A percentile compares a stretch with the other conserved stretches of the same genome.
Conservation (phyloP, 2,888 invertebrate species). For the Tenthredo mesomela region DNA sequence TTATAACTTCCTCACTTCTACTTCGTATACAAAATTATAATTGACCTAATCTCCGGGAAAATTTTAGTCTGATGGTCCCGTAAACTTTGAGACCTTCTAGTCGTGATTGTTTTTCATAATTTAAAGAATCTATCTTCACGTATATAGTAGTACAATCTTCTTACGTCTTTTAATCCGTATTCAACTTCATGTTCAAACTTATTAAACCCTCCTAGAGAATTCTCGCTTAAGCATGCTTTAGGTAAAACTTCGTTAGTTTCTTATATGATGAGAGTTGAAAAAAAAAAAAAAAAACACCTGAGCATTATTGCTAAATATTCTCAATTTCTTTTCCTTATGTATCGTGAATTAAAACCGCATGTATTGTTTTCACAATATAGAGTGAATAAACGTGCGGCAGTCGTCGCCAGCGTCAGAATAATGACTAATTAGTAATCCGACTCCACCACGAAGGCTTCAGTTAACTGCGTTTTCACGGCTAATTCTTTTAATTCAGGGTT, state of each 20-base stretch:
- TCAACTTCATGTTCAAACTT: not conserved
- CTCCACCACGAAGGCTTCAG: constrained; percentile 51
- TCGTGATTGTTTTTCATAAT: not conserved
- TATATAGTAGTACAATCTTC: not conserved
- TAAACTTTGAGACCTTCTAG: not conserved
- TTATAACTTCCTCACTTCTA: not conserved
- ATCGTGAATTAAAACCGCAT: not conserved
- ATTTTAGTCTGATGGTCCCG: not conserved
- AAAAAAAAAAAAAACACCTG: no score
- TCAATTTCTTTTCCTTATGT: not conserved
- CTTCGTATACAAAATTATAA: constrained; percentile 28
- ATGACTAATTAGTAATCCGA: constrained; percentile 55
- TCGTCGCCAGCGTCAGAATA: not conserved
- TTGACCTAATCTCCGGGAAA: constrained; percentile 20
- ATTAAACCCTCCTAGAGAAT: not conserved
- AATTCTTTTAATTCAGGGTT: constrained; percentile 70
- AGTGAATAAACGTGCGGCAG: not conserved
- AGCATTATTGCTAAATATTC: not conserved
- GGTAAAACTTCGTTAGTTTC: not conserved
- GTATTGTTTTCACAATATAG: not conserved
- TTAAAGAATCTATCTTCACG: not conserved
- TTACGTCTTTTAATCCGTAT: not conserved
- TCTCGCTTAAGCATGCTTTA: not conserved
- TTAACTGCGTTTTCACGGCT: constrained; percentile 60
- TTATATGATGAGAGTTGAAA: not conserved